phyloP scores from a whole-genome alignment of 2,113 vertebrate species.

The Phyllostomus discolor region DNA sequence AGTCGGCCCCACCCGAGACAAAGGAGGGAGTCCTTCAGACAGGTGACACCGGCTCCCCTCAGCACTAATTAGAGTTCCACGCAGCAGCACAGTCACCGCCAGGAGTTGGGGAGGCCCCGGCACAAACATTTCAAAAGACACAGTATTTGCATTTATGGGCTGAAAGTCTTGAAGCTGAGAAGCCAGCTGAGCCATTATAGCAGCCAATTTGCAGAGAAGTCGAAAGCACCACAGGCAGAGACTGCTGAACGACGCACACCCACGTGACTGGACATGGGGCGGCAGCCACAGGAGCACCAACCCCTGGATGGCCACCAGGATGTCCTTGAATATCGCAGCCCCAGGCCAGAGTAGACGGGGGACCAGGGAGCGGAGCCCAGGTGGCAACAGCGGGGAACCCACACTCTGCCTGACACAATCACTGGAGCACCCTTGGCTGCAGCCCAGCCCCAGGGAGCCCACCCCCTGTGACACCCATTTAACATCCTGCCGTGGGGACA shows the following conservation, averaged over 20 bases:
- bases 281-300: neutral
- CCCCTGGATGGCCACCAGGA: neutral
- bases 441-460: fast-evolving
- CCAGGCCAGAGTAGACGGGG: neutral
- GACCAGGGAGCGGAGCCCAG: neutral
- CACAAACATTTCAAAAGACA: conserved; percentile 52
- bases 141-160: conserved; percentile 24
- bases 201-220: neutral
- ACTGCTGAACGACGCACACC: neutral
- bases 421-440: neutral
- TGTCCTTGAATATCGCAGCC: neutral
- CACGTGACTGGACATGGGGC: neutral
- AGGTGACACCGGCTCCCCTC: conserved; percentile 12
- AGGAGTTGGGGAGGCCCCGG: neutral
- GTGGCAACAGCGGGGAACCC: neutral
- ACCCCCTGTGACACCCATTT: fast-evolving
- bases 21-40: neutral
- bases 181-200: conserved; percentile 43
- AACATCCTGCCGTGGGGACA: neutral
- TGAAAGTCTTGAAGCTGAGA: conserved; percentile 24
- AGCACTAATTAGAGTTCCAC: conserved; percentile 52
- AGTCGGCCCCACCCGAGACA: neutral
- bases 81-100: neutral
- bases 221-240: neutral
- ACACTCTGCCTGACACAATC: neutral